Percentiles rank a stretch among this genome's conserved stretches.
Conservation (phyloP, 2,888 invertebrate species). For the Synanthedon myopaeformis region DNA sequence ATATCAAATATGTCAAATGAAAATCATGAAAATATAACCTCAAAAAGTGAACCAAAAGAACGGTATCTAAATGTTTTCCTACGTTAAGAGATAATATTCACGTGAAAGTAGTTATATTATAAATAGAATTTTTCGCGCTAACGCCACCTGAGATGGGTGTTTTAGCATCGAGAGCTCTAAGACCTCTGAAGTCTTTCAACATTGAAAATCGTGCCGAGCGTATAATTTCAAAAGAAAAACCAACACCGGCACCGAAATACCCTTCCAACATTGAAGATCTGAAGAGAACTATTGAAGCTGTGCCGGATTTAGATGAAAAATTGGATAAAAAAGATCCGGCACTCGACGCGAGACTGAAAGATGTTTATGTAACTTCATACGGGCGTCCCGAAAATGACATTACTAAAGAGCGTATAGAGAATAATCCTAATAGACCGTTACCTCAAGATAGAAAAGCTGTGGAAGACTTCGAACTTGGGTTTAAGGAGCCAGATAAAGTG, state of each 20-base stretch:
- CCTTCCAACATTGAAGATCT: slow-evolving; percentile 72
- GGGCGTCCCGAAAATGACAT: slow-evolving; percentile 67
- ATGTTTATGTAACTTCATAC: slow-evolving; percentile 79
- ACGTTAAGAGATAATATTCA: no score
- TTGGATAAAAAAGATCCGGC: slow-evolving; percentile 72
- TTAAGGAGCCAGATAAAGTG: slow-evolving; percentile 73
- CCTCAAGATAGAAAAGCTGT: slow-evolving; percentile 68
- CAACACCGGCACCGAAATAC: slow-evolving; percentile 77
- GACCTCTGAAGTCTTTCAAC: slow-evolving; percentile 77
- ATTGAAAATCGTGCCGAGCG: slow-evolving; percentile 82
- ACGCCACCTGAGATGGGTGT: slow-evolving; percentile 74
- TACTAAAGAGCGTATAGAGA: slow-evolving; percentile 35
- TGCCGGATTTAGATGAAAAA: slow-evolving; percentile 73
- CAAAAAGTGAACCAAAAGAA: no score
- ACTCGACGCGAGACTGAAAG: slow-evolving; percentile 75
- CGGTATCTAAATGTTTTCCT: no score
- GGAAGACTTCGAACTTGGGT: slow-evolving; percentile 74
- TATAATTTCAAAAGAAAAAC: slow-evolving; percentile 75
- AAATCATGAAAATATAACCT: no score
- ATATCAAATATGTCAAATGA: no score
- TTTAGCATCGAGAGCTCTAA: slow-evolving; percentile 68
- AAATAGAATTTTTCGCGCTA: slow-evolving; percentile 16
- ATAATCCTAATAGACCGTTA: slow-evolving; percentile 60
- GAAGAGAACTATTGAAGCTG: slow-evolving; percentile 71
- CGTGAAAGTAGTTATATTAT: no score